These are phyloP conservation scores for Ciconia boyciana DNA, from an alignment of 2,113 vertebrate genomes.

Conservation along the genomic window DNA sequence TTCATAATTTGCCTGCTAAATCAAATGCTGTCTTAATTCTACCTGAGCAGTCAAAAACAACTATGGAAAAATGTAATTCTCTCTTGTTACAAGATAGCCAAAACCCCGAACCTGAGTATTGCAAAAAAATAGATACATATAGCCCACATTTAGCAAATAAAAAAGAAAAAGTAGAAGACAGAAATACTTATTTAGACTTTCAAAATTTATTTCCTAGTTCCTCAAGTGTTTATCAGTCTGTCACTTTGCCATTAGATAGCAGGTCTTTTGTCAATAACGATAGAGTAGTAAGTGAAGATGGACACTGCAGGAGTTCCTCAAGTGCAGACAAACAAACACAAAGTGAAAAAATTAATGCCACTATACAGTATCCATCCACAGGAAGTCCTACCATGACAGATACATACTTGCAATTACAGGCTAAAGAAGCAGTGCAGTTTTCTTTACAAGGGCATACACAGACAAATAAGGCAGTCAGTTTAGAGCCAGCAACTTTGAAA, in stretches of 20 bases:
- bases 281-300: neutral
- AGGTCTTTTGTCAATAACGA: neutral
- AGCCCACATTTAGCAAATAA: neutral
- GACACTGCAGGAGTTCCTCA: neutral
- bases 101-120: neutral
- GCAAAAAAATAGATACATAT: neutral
- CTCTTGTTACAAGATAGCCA: neutral
- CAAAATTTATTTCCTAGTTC: neutral
- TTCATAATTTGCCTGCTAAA: neutral
- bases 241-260: neutral
- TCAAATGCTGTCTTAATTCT: neutral
- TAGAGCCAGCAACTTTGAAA: neutral
- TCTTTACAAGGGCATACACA: neutral
- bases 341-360: neutral
- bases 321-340: neutral
- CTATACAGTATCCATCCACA: neutral
- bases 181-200: neutral
- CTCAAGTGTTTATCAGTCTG: neutral
- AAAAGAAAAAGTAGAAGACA: neutral
- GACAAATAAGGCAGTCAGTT: neutral
- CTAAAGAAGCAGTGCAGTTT: neutral
- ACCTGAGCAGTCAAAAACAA: neutral
- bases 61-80: neutral
- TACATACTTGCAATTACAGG: neutral
- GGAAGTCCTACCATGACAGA: neutral